These are phyloP conservation scores for Hestina assimilis DNA, from an alignment of 1,140 invertebrate genomes.

Conservation along the genomic window DNA sequence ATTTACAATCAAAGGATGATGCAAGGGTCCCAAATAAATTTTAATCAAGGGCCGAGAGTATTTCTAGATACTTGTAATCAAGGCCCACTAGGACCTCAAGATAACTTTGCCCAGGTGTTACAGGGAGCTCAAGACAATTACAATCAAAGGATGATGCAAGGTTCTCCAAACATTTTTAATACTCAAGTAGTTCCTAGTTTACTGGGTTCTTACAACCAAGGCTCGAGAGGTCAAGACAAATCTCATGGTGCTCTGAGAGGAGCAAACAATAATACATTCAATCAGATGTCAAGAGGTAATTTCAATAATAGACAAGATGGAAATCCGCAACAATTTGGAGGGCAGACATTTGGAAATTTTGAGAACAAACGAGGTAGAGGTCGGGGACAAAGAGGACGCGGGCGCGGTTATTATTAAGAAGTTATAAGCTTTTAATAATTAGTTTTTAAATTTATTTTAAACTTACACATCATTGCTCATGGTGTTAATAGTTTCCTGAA, in stretches of 20 bases:
- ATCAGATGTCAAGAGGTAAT: slow-evolving; percentile 34
- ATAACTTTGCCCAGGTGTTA: slow-evolving; percentile 13
- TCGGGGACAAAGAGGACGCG: slow-evolving; percentile 43
- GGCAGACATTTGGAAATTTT: slow-evolving; percentile 32
- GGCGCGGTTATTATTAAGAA: slow-evolving; percentile 42
- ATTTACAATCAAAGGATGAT: neutral
- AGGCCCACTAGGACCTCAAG: neutral
- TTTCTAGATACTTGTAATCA: slow-evolving; percentile 14
- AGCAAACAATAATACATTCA: slow-evolving; percentile 18
- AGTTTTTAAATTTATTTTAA: neutral
- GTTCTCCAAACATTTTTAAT: slow-evolving; percentile 10
- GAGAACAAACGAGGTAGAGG: slow-evolving; percentile 46
- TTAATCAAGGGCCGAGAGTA: slow-evolving; percentile 14
- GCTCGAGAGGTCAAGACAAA: slow-evolving; percentile 3
- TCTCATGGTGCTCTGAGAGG: neutral
- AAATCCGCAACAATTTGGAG: slow-evolving; percentile 36
- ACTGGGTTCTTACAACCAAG: neutral
- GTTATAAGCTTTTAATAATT: neutral
- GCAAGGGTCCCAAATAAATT: neutral
- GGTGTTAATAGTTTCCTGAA: neutral
- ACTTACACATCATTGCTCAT: neutral
- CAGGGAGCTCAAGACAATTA: slow-evolving; percentile 1
- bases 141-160: slow-evolving; percentile 10
- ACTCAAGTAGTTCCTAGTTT: slow-evolving; percentile 11
- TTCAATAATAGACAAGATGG: slow-evolving; percentile 22